Base-by-base conservation (phyloP, 2,797 vertebrate species). In the Lepidocolaptes lacrymiger region DNA sequence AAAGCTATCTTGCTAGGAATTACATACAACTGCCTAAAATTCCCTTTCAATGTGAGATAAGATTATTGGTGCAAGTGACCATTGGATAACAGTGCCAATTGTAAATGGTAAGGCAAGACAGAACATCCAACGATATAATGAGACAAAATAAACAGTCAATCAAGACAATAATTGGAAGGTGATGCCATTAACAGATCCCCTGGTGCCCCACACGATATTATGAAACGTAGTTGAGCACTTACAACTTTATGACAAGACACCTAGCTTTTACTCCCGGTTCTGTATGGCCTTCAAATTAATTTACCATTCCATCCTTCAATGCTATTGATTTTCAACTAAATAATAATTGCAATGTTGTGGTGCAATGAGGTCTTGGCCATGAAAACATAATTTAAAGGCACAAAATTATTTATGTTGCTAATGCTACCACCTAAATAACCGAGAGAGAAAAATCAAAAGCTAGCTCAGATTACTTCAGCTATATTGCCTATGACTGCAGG, bases 81-180 rank as follows among this genome's bases (percentile, higher is more conserved):
- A 37, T 10, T 49, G 83, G 74, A 86, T 58, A 63, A 17, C 44
- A 32, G 49, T 14, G 41, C 59, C 83, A 73, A 41, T 79, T 78
- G 62, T 56, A 88, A 88, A 78, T 26, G 73, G 85, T 66, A 95
- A 83, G 37, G 54, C 52, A 89, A 75, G 69, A 73, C 66, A 91
- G 58, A 95, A 83, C 39, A 91, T 72, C 54, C 75, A 78, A 58
- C 75, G 68, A 36, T n/a, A 83, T 91, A 93, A 94, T 85, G 59
- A 96, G 55, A 49, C 83, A 68, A 94, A 95, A 93, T 93, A 95
- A 96, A 95, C 87, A 96, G 76, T 92, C 94, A 96, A 89, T 96
- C 79, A 88, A 89, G 54, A 59, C 69, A 93, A 91, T 92, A 97
- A 93, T 85, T 94, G 89, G 95, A 94, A 94, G 62, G 32, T 92